Conservation (phyloP, 2,888 invertebrate genomes). For the Lasioglossum calceatum region DNA sequence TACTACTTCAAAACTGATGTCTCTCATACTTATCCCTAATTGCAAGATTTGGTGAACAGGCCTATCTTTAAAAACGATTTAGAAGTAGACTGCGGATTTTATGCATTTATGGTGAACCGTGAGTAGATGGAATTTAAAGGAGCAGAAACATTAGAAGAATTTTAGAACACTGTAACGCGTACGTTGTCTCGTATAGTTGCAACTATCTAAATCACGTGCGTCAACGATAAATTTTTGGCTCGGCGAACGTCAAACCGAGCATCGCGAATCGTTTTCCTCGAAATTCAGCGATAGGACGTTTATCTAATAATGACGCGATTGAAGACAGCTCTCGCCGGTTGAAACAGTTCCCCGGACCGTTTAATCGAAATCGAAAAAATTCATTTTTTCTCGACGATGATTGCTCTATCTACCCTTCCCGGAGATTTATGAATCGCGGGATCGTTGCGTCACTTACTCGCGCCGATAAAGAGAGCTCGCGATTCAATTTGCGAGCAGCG, state of each 20-base stretch:
- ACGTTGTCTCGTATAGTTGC: background rate
- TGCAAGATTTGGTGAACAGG: background rate
- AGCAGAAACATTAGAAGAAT: background rate
- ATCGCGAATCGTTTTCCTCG: slow-evolving; percentile 33
- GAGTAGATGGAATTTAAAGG: too few species aligned
- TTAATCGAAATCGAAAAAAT: slow-evolving; percentile 51
- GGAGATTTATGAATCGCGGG: slow-evolving; percentile 52
- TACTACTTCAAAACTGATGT: background rate
- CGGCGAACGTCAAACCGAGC: background rate
- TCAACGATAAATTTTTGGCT: background rate
- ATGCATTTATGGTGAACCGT: background rate
- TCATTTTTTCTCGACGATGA: slow-evolving; percentile 29
- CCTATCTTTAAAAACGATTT: background rate
- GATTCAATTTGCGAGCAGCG: slow-evolving; percentile 33
- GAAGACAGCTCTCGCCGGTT: slow-evolving; percentile 45
- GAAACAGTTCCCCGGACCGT: slow-evolving; percentile 19
- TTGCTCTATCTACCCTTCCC: slow-evolving; percentile 46
- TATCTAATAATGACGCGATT: slow-evolving; percentile 63
- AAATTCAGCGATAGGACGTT: slow-evolving; percentile 55
- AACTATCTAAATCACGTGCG: background rate
- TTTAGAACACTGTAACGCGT: too few species aligned
- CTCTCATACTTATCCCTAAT: background rate
- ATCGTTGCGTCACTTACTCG: slow-evolving; percentile 39
- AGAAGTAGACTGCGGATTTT: background rate
- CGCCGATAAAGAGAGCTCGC: slow-evolving; percentile 31